phyloP scores from a whole-genome alignment of 2,888 invertebrate species.

The Antheraea assamensis region DNA sequence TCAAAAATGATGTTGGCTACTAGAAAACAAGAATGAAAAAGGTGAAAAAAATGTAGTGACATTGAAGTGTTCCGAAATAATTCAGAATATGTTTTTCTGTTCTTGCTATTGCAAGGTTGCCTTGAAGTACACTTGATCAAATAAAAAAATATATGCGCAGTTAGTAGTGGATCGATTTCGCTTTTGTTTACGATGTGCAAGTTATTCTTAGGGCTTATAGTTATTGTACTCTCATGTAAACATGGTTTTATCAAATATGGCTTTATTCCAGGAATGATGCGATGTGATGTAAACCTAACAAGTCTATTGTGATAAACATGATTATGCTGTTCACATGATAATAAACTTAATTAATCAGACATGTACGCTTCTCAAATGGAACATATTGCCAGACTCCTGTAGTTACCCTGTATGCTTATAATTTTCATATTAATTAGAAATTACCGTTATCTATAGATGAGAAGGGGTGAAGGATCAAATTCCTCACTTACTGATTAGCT shows the following conservation, averaged over 20 bases:
- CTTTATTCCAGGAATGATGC: neutral
- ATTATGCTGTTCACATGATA: neutral
- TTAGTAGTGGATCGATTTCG: no score
- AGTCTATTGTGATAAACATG: neutral
- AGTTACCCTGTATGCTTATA: neutral
- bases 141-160: no score
- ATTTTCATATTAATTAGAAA: constrained; percentile 4
- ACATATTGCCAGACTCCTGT: constrained; percentile 1
- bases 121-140: no score
- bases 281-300: neutral
- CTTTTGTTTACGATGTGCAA: no score
- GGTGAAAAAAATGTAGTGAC: no score
- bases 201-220: no score
- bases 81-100: no score
- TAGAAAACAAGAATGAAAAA: no score
- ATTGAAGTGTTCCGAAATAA: no score
- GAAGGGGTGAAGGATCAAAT: neutral
- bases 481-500: neutral
- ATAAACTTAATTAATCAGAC: neutral
- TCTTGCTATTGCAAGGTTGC: no score
- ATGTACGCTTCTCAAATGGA: neutral
- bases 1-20: no score
- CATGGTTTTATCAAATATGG: neutral
- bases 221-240: no score
- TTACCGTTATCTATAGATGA: neutral